Percentiles rank a stretch among this genome's conserved stretches.
These are phyloP conservation scores for Sebastes itinus DNA, from an alignment of 2,797 vertebrate species.

Conservation along the genomic window DNA sequence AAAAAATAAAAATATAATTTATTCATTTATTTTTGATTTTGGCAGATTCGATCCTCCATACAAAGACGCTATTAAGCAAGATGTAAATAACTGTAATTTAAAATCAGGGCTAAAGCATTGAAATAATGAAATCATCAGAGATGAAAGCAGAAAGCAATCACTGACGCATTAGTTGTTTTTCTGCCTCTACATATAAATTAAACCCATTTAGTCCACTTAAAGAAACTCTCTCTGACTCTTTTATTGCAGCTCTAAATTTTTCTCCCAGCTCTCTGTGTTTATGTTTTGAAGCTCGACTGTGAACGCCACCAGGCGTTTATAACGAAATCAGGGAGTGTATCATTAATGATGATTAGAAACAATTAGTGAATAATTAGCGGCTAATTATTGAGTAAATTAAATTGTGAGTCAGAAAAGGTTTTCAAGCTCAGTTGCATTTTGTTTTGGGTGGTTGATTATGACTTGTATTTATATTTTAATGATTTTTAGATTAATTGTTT, in stretches of 20 bases:
- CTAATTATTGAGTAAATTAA: constrained; percentile 22
- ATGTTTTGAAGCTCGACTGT: not conserved
- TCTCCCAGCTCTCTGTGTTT: not conserved
- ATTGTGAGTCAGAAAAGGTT: not conserved
- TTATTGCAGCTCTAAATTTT: not conserved
- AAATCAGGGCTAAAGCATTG: no score
- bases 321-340: constrained; percentile 6
- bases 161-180: not conserved
- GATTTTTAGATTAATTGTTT: not conserved
- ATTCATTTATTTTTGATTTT: no score
- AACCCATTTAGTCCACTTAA: not conserved
- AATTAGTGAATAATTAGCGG: constrained; percentile 30
- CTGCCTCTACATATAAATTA: constrained; percentile 1
- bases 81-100: no score
- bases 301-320: not conserved
- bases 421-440: not conserved
- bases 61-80: no score
- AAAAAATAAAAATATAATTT: no score
- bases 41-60: no score
- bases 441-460: not conserved
- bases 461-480: not conserved
- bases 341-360: constrained; percentile 26
- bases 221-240: not conserved
- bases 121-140: not conserved
- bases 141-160: not conserved